phyloP scores from a whole-genome alignment of 2,888 invertebrate species.

The Reticulitermes lucifugus region DNA sequence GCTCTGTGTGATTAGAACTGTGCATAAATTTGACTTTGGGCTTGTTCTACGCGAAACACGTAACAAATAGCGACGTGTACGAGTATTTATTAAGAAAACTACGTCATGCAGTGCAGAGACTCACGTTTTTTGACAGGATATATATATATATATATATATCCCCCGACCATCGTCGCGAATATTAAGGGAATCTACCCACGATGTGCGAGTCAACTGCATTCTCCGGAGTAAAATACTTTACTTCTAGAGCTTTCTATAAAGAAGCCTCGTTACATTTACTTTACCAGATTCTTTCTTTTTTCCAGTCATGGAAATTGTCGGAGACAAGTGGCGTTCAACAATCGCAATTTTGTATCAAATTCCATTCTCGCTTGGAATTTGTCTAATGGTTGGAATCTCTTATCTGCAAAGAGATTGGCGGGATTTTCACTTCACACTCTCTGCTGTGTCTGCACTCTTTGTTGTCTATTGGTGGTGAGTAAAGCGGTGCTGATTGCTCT shows the following conservation, averaged over 20 bases:
- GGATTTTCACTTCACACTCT: conserved; percentile 68
- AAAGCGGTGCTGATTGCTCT: neutral
- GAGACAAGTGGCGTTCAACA: conserved; percentile 71
- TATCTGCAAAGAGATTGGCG: conserved; percentile 73
- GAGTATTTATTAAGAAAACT: too few relatives aligned
- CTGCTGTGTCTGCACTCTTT: conserved; percentile 66
- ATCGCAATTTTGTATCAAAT: conserved; percentile 73
- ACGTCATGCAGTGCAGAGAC: too few relatives aligned
- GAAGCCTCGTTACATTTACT: neutral
- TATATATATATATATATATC: too few relatives aligned
- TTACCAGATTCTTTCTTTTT: neutral
- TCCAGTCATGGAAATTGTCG: conserved; percentile 63
- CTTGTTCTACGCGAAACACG: too few relatives aligned
- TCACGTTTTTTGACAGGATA: too few relatives aligned
- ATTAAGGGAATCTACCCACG: too few relatives aligned
- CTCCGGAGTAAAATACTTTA: too few relatives aligned
- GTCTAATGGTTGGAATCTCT: conserved; percentile 69
- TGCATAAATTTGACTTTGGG: too few relatives aligned
- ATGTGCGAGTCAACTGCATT: too few relatives aligned
- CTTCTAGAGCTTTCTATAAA: neutral
- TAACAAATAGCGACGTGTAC: too few relatives aligned
- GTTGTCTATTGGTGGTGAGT: conserved; percentile 67
- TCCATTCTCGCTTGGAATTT: conserved; percentile 72
- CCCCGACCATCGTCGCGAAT: too few relatives aligned
- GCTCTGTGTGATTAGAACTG: too few relatives aligned